Evolutionary conservation across 2,113 vertebrate genomes (phyloP).

Genomic region (Bufo gargarizans): DNA sequence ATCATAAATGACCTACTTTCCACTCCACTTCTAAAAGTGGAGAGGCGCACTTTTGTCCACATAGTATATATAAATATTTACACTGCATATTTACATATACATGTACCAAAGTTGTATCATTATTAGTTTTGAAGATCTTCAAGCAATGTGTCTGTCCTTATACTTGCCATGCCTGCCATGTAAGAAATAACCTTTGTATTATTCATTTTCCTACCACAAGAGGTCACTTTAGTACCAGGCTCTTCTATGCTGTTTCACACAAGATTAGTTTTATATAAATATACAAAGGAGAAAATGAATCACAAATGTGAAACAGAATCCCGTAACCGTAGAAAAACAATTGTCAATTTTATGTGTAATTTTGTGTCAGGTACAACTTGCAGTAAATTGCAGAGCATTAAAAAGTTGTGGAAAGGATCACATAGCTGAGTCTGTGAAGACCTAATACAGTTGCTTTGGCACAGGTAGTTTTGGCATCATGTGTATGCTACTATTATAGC

Average conservation of each 20-base stretch:
- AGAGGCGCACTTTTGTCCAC: no score
- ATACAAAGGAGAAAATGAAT: not conserved
- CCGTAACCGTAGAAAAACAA: not conserved
- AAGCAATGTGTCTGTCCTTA: not conserved
- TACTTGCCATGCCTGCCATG: not conserved
- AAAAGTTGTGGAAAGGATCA: not conserved
- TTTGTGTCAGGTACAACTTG: not conserved
- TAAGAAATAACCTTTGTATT: not conserved
- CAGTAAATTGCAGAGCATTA: not conserved
- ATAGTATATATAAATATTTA: no score
- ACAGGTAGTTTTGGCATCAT: no score
- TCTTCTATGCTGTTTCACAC: not conserved
- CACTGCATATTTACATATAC: no score
- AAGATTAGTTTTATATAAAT: not conserved
- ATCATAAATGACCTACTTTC: no score
- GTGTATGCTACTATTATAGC: no score
- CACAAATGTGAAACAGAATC: not conserved
- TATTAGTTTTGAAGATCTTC: not conserved
- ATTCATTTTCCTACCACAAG: slow-evolving; percentile 27
- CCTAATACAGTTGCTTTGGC: not conserved
- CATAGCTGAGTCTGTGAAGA: not conserved
- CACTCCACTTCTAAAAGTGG: no score
- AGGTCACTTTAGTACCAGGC: slow-evolving; percentile 28
- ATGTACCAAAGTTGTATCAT: not conserved
- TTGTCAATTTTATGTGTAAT: not conserved